Evolutionary conservation across 2,797 vertebrate genomes (phyloP).

Genomic region (Karalla daura): DNA sequence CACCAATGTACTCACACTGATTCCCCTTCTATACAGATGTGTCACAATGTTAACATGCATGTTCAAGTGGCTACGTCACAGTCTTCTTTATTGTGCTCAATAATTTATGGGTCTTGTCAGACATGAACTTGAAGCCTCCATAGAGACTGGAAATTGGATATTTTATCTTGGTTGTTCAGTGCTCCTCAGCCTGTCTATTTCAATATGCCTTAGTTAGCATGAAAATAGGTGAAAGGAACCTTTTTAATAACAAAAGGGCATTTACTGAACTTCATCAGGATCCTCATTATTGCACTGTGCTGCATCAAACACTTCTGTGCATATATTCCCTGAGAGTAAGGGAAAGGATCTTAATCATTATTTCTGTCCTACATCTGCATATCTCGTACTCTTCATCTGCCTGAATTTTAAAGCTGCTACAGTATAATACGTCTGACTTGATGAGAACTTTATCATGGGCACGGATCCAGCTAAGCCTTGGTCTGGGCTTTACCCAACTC

Average conservation of each 20-base stretch:
- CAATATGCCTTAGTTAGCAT: slow-evolving; percentile 37
- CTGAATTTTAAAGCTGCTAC: slow-evolving; percentile 15
- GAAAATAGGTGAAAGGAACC: slow-evolving; percentile 30
- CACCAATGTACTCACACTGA: too few species aligned
- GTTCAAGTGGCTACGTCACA: neutral
- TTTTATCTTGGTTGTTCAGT: slow-evolving; percentile 14
- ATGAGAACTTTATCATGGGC: slow-evolving; percentile 14
- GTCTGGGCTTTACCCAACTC: slow-evolving; percentile 3
- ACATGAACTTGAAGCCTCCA: neutral
- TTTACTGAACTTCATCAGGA: slow-evolving; percentile 28
- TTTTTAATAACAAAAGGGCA: slow-evolving; percentile 24
- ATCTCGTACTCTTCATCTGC: slow-evolving; percentile 7
- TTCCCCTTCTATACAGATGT: neutral
- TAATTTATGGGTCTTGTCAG: neutral
- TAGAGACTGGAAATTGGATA: slow-evolving; percentile 4
- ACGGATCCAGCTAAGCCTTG: slow-evolving; percentile 9
- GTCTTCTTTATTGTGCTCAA: neutral
- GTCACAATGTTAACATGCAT: neutral
- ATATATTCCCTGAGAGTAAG: slow-evolving; percentile 15
- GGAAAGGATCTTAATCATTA: slow-evolving; percentile 15
- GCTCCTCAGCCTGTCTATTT: slow-evolving; percentile 9
- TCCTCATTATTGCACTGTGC: slow-evolving; percentile 27
- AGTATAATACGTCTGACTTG: slow-evolving; percentile 21
- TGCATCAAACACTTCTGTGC: neutral
- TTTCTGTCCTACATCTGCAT: slow-evolving; percentile 9